These are phyloP conservation scores for Pseudomyrmex pallidus DNA, from an alignment of 1,140 invertebrate species.

Conservation along the genomic window DNA sequence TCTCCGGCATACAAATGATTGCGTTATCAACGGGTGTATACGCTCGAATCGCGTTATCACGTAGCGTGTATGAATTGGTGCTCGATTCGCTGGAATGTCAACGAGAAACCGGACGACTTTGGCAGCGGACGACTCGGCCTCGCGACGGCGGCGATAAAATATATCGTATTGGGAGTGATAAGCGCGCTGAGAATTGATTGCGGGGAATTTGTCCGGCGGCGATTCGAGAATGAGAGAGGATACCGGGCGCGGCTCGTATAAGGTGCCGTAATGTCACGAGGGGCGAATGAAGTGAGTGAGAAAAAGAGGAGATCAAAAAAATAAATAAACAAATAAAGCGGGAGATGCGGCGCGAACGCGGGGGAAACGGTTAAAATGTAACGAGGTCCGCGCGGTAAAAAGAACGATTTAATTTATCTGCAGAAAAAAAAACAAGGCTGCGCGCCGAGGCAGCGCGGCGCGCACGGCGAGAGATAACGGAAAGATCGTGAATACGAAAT, in stretches of 20 bases:
- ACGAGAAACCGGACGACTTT: constrained; percentile 42
- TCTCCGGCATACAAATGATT: constrained; percentile 62
- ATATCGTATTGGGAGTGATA: constrained; percentile 54
- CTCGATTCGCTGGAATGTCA: constrained; percentile 45
- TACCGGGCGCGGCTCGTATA: constrained; percentile 39
- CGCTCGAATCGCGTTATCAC: constrained; percentile 49
- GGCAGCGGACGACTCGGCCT: constrained; percentile 19
- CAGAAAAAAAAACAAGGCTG: constrained; percentile 44
- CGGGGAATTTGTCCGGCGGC: constrained; percentile 46
- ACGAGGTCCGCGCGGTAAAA: constrained; percentile 39
- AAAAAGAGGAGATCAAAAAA: neutral
- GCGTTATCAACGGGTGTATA: constrained; percentile 50
- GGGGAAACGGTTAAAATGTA: constrained; percentile 51
- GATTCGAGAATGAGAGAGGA: constrained; percentile 10
- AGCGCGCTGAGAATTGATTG: constrained; percentile 58
- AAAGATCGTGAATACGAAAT: constrained; percentile 41
- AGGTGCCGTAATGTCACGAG: constrained; percentile 30
- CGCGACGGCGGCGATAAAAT: constrained; percentile 43
- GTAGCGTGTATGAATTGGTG: constrained; percentile 47
- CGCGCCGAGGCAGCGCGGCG: constrained; percentile 3
- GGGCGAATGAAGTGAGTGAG: constrained; percentile 37
- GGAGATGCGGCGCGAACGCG: neutral
- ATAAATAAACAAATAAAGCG: neutral
- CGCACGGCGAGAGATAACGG: constrained; percentile 49
- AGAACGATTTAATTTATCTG: constrained; percentile 59